Conservation (phyloP, 2,888 invertebrate genomes). For the Conomelus anceps region DNA sequence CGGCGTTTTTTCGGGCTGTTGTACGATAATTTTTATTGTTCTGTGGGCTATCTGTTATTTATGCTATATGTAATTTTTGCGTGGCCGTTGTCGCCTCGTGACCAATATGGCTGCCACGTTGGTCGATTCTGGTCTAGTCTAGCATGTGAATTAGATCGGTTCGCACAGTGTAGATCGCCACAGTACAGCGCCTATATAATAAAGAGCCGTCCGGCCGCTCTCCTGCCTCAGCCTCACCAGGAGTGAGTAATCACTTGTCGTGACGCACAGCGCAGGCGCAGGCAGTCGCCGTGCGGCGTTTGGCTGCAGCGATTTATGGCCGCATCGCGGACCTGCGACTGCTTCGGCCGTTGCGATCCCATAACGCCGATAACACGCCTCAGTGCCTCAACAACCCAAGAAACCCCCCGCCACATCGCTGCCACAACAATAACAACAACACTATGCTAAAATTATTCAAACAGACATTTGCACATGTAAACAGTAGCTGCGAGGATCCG, state of each 20-base stretch:
- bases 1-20: too few species aligned
- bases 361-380: not conserved
- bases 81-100: too few species aligned
- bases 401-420: not conserved
- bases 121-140: too few species aligned
- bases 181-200: too few species aligned
- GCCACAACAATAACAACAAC: not conserved
- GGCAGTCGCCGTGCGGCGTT: not conserved
- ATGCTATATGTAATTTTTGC: too few species aligned
- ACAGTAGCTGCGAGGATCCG: not conserved
- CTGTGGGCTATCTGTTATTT: too few species aligned
- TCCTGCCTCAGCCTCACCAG: too few species aligned
- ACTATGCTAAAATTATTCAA: not conserved
- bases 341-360: not conserved
- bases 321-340: not conserved
- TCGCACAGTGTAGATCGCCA: too few species aligned
- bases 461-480: not conserved
- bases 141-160: too few species aligned
- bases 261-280: not conserved
- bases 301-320: not conserved
- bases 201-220: too few species aligned
- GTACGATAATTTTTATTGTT: too few species aligned
- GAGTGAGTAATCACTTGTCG: not conserved
- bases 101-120: too few species aligned
- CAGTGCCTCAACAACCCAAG: not conserved